Base-by-base conservation (phyloP, 2,113 vertebrate genomes). In the Planiliza haematocheilus region DNA sequence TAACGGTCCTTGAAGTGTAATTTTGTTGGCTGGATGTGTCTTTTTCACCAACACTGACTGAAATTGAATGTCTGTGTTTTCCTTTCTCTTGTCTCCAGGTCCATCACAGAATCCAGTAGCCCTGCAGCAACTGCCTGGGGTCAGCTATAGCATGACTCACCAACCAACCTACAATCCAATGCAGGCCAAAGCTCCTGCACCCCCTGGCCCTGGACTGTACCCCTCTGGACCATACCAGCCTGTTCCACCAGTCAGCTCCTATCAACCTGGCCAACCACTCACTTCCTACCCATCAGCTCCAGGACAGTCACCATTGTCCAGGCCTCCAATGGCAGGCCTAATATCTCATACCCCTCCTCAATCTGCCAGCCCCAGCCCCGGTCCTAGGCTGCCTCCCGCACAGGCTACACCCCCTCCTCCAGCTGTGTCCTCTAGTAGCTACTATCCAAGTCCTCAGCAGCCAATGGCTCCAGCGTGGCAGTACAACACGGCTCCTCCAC, bases 61-160 rank as follows among this genome's bases (percentile, higher is more conserved):
- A 45, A n/a, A 45, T n/a, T n/a, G 43, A 30, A 3, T 59, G 9
- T 18, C 21, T 43, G 4, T 67, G 14, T 79, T 46, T 46, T 39
- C 45, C 20, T 52, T n/a, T 57, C 38, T 55, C 62, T 53, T 18
- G 41, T 20, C 86, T 86, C 16, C 64, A 99, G 97, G 97, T 92
- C 97, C 97, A 62, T 94, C 96, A 42, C 96, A 94, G 63, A 96
- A 93, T 84, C 92, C 93, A 46, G 71, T 94, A 18, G 51, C 71
- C 70, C 73, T 95, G 79, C 95, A 95, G 86, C 90, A 94, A 86
- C 88, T 93, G 82, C 74, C 90, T 41, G 92, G 93, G 45, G 93
- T 94, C 78, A 92, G 81, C 72, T 95, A 94, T 30, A 89, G 84
- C 80, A 92, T 94, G 83, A 84, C 70, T 4, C 90, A 85, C 64